A percentile compares a stretch with the other conserved stretches of the same genome.
These are phyloP conservation scores for Metellina segmentata DNA, from an alignment of 2,888 invertebrate genomes.

Conservation along the genomic window DNA sequence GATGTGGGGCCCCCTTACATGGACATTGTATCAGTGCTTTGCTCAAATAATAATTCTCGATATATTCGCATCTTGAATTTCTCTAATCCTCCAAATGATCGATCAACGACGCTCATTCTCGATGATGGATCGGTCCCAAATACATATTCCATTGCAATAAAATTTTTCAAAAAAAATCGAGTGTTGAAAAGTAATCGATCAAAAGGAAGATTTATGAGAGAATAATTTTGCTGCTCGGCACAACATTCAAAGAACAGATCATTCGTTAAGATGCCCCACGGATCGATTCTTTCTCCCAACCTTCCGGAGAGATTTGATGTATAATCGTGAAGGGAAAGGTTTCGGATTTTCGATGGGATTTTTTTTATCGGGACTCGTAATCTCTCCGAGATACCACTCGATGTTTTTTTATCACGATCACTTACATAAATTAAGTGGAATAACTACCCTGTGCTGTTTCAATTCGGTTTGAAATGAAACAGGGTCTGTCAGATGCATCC, in stretches of 20 bases:
- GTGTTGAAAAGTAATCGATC: slow-evolving; percentile 7
- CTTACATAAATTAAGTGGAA: slow-evolving; percentile 45
- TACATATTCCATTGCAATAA: slow-evolving; percentile 1
- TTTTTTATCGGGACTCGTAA: not conserved
- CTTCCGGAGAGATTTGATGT: slow-evolving; percentile 7
- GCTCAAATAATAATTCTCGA: no score
- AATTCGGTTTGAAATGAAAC: slow-evolving; percentile 3
- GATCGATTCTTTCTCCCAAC: not conserved
- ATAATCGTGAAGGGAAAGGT: not conserved
- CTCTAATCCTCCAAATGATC: slow-evolving; percentile 9
- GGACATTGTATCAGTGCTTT: no score
- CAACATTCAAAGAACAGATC: slow-evolving; percentile 3
- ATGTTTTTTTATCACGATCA: not conserved
- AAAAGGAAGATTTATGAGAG: not conserved
- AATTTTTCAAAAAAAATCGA: slow-evolving; percentile 2
- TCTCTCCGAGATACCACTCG: not conserved
- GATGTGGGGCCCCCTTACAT: no score
- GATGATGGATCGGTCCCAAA: slow-evolving; percentile 10
- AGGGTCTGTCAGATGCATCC: not conserved
- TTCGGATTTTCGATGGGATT: not conserved
- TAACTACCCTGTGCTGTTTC: slow-evolving; percentile 3
- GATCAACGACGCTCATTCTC: slow-evolving; percentile 7
- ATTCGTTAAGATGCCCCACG: not conserved
- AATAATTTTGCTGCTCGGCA: slow-evolving; percentile 6
- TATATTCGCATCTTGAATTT: not conserved